phyloP scores from a whole-genome alignment of 1,140 invertebrate species.

The Asbolus verrucosus region DNA sequence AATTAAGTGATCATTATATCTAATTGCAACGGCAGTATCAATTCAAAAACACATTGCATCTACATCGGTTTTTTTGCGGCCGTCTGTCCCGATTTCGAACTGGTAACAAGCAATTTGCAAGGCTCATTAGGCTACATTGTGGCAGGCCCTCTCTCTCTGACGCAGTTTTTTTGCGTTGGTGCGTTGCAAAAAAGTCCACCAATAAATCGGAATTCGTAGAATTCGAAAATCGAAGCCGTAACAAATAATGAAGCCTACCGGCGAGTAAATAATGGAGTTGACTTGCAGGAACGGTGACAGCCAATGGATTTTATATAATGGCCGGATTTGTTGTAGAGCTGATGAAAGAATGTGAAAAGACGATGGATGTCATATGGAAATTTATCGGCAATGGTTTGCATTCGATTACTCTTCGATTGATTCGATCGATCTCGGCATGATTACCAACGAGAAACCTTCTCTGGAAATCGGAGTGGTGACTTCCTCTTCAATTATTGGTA shows the following conservation, averaged over 20 bases:
- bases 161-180: neutral
- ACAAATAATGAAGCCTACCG: constrained; percentile 58
- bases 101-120: constrained; percentile 63
- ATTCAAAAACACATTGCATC: constrained; percentile 57
- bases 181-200: constrained; percentile 53
- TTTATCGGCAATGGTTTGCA: neutral
- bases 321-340: constrained; percentile 22
- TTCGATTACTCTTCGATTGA: too few relatives aligned
- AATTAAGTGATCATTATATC: constrained; percentile 64
- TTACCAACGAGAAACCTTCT: too few relatives aligned
- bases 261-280: constrained; percentile 53
- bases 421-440: too few relatives aligned
- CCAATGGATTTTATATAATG: constrained; percentile 54
- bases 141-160: constrained; percentile 20
- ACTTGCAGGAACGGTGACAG: constrained; percentile 48
- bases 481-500: too few relatives aligned
- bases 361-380: constrained; percentile 9
- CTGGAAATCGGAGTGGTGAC: too few relatives aligned
- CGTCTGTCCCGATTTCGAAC: constrained; percentile 60
- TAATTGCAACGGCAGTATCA: constrained; percentile 62
- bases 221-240: constrained; percentile 59
- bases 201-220: constrained; percentile 60
- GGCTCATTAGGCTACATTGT: constrained; percentile 58
- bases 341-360: neutral
- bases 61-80: constrained; percentile 40